Conservation (phyloP, 2,888 invertebrate genomes). For the Acleris holmiana region DNA sequence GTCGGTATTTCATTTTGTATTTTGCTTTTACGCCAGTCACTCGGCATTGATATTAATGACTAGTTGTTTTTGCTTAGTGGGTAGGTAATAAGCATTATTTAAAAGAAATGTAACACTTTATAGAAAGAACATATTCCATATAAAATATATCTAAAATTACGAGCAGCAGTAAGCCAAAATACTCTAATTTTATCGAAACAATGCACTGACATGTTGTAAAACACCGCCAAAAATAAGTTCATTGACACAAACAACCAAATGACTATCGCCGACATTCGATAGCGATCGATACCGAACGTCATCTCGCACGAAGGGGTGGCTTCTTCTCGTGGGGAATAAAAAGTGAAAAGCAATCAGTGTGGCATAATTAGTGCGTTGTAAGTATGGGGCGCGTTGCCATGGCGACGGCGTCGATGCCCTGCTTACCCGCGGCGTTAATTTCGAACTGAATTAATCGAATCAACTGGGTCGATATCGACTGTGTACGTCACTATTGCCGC, state of each 20-base stretch:
- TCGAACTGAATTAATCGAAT: constrained; percentile 81
- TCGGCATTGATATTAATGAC: too few species aligned
- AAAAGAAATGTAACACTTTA: too few species aligned
- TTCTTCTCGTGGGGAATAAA: constrained; percentile 81
- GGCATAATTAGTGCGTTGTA: constrained; percentile 84
- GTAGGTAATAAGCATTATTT: too few species aligned
- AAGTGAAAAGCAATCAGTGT: constrained; percentile 84
- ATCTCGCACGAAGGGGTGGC: constrained; percentile 69
- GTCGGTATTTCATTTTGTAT: neutral
- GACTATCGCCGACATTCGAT: constrained; percentile 25
- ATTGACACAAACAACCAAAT: constrained; percentile 12
- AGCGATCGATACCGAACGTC: constrained; percentile 57
- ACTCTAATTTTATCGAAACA: neutral
- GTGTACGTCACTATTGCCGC: constrained; percentile 41
- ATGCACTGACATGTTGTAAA: neutral
- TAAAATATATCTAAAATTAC: too few species aligned
- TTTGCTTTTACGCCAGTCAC: neutral
- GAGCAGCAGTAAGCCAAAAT: neutral
- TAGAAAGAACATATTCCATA: too few species aligned
- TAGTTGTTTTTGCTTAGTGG: too few species aligned
- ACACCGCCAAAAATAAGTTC: constrained; percentile 16
- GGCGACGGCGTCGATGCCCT: constrained; percentile 75
- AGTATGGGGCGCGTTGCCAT: constrained; percentile 82
- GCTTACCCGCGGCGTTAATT: constrained; percentile 81
- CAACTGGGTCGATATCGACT: constrained; percentile 73